phyloP scores from a whole-genome alignment of 2,797 vertebrate genomes.

The Serranus cabrilla region DNA sequence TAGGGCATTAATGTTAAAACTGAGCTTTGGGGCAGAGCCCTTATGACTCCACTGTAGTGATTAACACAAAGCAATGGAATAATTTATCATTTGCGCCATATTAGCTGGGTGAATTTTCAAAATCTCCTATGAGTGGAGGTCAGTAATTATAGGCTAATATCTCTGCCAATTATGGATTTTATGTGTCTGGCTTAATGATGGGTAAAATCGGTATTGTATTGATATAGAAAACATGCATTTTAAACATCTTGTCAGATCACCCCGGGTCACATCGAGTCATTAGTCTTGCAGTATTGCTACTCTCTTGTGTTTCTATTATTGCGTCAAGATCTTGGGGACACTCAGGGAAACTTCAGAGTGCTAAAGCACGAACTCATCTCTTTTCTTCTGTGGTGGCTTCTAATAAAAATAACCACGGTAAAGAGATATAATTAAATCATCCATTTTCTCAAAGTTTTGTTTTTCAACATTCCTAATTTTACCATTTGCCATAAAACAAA shows the following conservation, averaged over 20 bases:
- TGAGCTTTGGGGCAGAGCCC: constrained; percentile 84
- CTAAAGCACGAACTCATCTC: constrained; percentile 28
- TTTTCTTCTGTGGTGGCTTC: too few species aligned
- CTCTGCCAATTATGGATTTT: constrained; percentile 83
- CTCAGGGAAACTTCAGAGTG: constrained; percentile 38
- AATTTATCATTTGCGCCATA: constrained; percentile 83
- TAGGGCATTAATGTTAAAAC: constrained; percentile 87
- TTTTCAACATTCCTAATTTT: not conserved
- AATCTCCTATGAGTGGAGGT: constrained; percentile 78
- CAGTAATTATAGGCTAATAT: constrained; percentile 84
- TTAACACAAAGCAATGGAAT: constrained; percentile 88
- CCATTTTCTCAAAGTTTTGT: not conserved
- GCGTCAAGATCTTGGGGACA: constrained; percentile 36
- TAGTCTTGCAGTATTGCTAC: constrained; percentile 67
- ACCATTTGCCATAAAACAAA: not conserved
- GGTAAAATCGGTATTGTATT: constrained; percentile 82
- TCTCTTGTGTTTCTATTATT: constrained; percentile 56
- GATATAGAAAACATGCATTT: constrained; percentile 80
- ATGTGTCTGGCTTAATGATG: constrained; percentile 79
- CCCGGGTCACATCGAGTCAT: constrained; percentile 78
- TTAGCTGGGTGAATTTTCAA: constrained; percentile 78
- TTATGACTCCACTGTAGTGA: constrained; percentile 85
- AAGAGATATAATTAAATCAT: not conserved
- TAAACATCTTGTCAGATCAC: constrained; percentile 82
- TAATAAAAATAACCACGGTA: too few species aligned